phyloP scores from a whole-genome alignment of 2,888 invertebrate species.

The Drosophila birchii region DNA sequence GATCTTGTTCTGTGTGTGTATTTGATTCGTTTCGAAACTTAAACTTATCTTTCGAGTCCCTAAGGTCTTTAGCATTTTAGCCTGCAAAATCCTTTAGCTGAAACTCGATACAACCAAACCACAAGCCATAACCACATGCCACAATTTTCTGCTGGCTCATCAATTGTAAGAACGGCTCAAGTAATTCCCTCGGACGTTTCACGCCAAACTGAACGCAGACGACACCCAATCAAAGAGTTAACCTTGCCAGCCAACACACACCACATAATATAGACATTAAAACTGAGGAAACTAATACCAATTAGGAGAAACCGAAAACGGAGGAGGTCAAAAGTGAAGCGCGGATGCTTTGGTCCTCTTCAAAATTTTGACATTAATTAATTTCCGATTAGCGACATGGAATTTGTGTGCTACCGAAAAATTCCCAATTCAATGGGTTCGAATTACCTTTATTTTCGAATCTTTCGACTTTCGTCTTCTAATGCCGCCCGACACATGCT shows the following conservation, averaged over 20 bases:
- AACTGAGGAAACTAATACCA: slow-evolving; percentile 40
- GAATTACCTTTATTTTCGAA: slow-evolving; percentile 48
- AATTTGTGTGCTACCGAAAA: slow-evolving; percentile 77
- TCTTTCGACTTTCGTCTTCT: slow-evolving; percentile 47
- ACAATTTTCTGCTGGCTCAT: slow-evolving; percentile 73
- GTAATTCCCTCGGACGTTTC: slow-evolving; percentile 75
- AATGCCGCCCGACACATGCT: slow-evolving; percentile 74
- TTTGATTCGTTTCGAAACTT: background rate
- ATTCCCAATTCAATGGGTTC: slow-evolving; percentile 45
- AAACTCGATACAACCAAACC: slow-evolving; percentile 52
- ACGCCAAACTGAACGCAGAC: slow-evolving; percentile 78
- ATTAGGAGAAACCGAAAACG: slow-evolving; percentile 50
- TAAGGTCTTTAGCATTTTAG: slow-evolving; percentile 1
- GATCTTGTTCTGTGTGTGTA: background rate
- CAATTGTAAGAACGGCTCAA: slow-evolving; percentile 77
- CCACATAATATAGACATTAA: slow-evolving; percentile 42
- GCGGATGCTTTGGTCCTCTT: slow-evolving; percentile 52
- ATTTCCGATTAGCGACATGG: slow-evolving; percentile 76
- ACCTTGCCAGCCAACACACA: slow-evolving; percentile 12
- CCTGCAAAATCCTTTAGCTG: slow-evolving; percentile 12
- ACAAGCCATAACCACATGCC: slow-evolving; percentile 57
- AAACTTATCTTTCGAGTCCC: background rate
- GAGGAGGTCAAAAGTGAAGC: slow-evolving; percentile 39
- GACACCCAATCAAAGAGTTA: slow-evolving; percentile 74
- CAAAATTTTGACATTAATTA: slow-evolving; percentile 66